phyloP scores from a whole-genome alignment of 2,113 vertebrate genomes.

The Salvelinus fontinalis region DNA sequence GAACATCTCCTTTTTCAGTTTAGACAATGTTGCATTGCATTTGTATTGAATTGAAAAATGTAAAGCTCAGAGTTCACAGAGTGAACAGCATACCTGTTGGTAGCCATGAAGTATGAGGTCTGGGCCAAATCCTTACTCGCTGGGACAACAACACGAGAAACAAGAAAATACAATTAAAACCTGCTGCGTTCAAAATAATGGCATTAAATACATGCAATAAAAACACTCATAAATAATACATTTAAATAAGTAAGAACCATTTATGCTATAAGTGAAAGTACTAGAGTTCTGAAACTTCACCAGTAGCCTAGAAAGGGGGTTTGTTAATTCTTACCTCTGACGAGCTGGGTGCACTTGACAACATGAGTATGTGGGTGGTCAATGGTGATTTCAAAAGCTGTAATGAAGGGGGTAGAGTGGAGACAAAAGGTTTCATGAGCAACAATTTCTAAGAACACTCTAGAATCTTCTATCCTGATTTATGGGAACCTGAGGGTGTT shows the following conservation, averaged over 20 bases:
- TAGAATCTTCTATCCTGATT: background rate
- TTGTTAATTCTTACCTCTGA: conserved; percentile 84
- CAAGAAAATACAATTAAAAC: conserved; percentile 23
- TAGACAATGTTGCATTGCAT: too few species aligned
- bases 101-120: conserved; percentile 98
- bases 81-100: conserved; percentile 85
- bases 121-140: conserved; percentile 98
- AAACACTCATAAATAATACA: background rate
- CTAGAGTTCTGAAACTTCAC: background rate
- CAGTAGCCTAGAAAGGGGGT: background rate
- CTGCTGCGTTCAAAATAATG: background rate
- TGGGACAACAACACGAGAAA: conserved; percentile 72
- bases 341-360: conserved; percentile 96
- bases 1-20: too few species aligned
- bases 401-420: conserved; percentile 50
- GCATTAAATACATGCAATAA: background rate
- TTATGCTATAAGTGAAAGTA: background rate
- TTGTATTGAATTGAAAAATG: too few species aligned
- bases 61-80: conserved; percentile 4
- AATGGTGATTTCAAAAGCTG: conserved; percentile 97
- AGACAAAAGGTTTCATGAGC: conserved; percentile 20
- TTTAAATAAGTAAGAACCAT: background rate
- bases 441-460: background rate
- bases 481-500: conserved; percentile 18
- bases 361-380: conserved; percentile 98